phyloP scores from a whole-genome alignment of 2,888 invertebrate species.

The Drosophila aldrichi region DNA sequence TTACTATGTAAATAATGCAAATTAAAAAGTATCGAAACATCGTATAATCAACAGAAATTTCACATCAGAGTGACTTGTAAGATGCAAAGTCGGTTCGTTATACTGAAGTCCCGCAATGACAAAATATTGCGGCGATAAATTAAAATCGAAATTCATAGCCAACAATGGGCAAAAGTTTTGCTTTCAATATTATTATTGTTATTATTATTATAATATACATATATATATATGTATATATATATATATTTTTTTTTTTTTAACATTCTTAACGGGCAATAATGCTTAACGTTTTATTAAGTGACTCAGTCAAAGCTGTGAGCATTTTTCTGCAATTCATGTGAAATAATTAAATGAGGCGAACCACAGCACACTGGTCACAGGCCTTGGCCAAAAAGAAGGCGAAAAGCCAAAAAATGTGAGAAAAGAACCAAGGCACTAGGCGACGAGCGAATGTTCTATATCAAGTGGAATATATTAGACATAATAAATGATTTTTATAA shows the following conservation, averaged over 20 bases:
- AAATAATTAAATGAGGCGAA: conserved; percentile 65
- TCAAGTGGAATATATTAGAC: no score
- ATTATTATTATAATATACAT: background rate
- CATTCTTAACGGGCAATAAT: conserved; percentile 42
- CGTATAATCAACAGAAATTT: conserved; percentile 38
- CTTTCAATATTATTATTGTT: background rate
- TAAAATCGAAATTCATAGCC: conserved; percentile 44
- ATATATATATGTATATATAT: no score
- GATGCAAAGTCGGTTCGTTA: conserved; percentile 34
- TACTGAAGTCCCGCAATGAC: conserved; percentile 36
- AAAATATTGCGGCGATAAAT: conserved; percentile 37
- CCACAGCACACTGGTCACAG: background rate
- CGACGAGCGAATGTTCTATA: background rate
- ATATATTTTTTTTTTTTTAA: conserved; percentile 1
- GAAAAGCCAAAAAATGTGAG: background rate
- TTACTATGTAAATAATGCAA: conserved; percentile 29
- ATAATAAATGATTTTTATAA: no score
- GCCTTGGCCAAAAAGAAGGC: conserved; percentile 10
- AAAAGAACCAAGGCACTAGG: background rate
- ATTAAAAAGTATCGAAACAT: conserved; percentile 26
- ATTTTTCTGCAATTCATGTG: conserved; percentile 67
- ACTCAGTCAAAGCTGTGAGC: conserved; percentile 44
- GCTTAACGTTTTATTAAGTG: conserved; percentile 60
- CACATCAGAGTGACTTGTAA: conserved; percentile 52
- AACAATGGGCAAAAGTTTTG: conserved; percentile 31